Conservation (phyloP, 2,888 invertebrate species). For the Apoderus coryli region DNA sequence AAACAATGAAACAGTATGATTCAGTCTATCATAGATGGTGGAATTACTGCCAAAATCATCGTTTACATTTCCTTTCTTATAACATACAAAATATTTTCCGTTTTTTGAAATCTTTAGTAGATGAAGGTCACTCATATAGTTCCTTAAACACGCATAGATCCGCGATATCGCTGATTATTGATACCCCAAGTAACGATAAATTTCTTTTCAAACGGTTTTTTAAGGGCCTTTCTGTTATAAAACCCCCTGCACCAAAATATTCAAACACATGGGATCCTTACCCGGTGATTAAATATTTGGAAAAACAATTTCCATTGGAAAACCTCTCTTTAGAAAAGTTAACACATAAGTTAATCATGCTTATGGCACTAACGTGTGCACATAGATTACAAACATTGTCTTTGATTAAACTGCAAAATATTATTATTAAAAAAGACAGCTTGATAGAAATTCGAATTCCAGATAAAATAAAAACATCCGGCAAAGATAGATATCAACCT, state of each 20-base stretch:
- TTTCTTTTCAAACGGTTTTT: conserved; percentile 16
- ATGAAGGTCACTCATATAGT: conserved; percentile 11
- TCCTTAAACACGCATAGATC: conserved; percentile 17
- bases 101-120: neutral
- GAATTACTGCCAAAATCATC: conserved; percentile 2
- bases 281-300: conserved; percentile 10
- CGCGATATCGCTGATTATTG: conserved; percentile 16
- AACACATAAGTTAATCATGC: conserved; percentile 3
- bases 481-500: conserved; percentile 8
- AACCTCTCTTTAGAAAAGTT: conserved; percentile 8
- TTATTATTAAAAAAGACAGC: conserved; percentile 3
- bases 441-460: conserved; percentile 11
- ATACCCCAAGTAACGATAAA: conserved; percentile 9
- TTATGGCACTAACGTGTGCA: neutral
- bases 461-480: conserved; percentile 13
- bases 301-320: conserved; percentile 6
- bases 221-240: conserved; percentile 15
- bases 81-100: conserved; percentile 1
- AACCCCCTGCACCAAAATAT: conserved; percentile 16
- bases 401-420: conserved; percentile 12
- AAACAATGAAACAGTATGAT: conserved; percentile 18
- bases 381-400: conserved; percentile 11
- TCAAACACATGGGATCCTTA: conserved; percentile 20
- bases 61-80: neutral
- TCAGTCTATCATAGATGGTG: conserved; percentile 10